Evolutionary conservation across 2,888 invertebrate species (phyloP), one percentile per base, ranked within the genome.

Genomic region (Platypus cylindrus): DNA sequence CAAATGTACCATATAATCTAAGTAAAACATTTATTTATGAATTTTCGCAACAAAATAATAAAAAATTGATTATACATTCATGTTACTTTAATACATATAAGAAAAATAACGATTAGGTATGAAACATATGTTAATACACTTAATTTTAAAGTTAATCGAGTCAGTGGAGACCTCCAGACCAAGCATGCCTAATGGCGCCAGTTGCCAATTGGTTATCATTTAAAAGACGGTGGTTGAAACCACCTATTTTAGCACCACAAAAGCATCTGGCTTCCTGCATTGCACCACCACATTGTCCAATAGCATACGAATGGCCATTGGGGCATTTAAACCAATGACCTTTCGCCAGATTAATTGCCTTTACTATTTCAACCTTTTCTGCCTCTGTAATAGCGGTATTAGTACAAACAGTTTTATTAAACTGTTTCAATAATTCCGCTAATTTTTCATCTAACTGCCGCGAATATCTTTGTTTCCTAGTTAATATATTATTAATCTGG

Each of bases 271-370:
- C 48, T 26, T 50, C 48, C 48, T 61, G 41, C 63, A 62, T 71
- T 0, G 79, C 77, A 3, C 75, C 75, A 5, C 79, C 79, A 50
- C 79, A 80, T 3, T 75, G 72, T 1, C 64, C 69, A 40, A 80
- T 77, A 20, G 66, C 67, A 53, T 78, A 80, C 20, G 64, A 52
- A 53, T 80, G 79, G 0, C 76, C 78, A 45, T 78, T 77, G 1
- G 71, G 72, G 56, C 81, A 82, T 53, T 73, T 73, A 55, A 64
- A 80, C 80, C 80, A 81, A 48, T 71, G 73, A 0, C 78, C 78
- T 28, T 64, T 60, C 25, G 52, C 57, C 17, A 73, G 48, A 1
- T 64, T 67, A 43, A 78, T 64, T 0, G 75, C 77, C 46, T 54
- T 48, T 0, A 75, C 63, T 29, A 79, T 67, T 59, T 70, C 51